Evolutionary conservation across 2,888 invertebrate genomes (phyloP).

Genomic region (Euproctis similis): DNA sequence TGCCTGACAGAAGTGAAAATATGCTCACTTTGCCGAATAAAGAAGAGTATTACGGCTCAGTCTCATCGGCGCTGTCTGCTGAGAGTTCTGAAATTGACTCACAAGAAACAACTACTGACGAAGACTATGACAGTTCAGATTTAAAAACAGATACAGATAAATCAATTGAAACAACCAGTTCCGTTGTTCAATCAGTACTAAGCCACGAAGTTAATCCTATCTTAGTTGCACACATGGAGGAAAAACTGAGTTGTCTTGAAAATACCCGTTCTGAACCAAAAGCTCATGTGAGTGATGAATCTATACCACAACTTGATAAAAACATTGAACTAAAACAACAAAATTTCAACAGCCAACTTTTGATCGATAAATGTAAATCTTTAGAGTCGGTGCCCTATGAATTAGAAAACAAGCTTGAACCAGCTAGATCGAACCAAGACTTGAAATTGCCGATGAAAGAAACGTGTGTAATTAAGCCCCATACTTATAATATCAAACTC

Average conservation of each 20-base stretch:
- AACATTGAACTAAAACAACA: conserved; percentile 17
- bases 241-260: conserved; percentile 32
- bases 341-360: conserved; percentile 17
- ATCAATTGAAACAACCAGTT: conserved; percentile 73
- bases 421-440: conserved; percentile 20
- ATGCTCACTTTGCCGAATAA: conserved; percentile 55
- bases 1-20: conserved; percentile 48
- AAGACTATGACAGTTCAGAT: conserved; percentile 66
- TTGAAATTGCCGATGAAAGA: conserved; percentile 28
- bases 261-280: too few species aligned
- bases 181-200: conserved; percentile 73
- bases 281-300: neutral
- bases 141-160: conserved; percentile 61
- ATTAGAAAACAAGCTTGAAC: conserved; percentile 10
- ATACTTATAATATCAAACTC: conserved; percentile 50
- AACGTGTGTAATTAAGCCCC: conserved; percentile 46
- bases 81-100: conserved; percentile 65
- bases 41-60: conserved; percentile 52
- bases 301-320: conserved; percentile 9
- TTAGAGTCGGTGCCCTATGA: conserved; percentile 17
- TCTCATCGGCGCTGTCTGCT: conserved; percentile 59
- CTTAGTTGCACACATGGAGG: conserved; percentile 51
- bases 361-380: conserved; percentile 22
- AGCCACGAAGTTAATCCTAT: conserved; percentile 45
- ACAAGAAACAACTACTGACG: conserved; percentile 59